Evolutionary conservation across 2,888 invertebrate genomes (phyloP).

Genomic region (Epistrophe eligans): DNA sequence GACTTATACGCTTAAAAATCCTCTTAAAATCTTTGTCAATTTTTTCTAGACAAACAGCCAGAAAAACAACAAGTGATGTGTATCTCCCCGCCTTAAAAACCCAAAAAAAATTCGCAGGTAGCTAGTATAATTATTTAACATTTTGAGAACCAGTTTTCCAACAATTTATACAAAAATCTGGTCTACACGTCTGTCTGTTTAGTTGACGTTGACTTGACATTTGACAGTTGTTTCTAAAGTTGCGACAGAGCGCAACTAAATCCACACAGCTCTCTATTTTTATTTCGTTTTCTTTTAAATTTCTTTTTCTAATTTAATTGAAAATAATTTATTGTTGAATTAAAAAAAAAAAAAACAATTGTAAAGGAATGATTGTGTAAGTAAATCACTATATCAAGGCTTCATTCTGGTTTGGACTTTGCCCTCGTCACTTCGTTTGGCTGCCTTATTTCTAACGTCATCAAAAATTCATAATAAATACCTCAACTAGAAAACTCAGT

Average conservation of each 20-base stretch:
- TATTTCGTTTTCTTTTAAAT: slow-evolving; percentile 44
- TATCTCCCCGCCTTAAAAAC: background rate
- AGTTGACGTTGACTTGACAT: slow-evolving; percentile 20
- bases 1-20: no score
- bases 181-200: slow-evolving; percentile 6
- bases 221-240: slow-evolving; percentile 30
- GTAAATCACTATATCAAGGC: background rate
- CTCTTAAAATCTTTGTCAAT: no score
- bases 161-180: background rate
- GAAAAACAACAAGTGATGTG: background rate
- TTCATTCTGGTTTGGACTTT: slow-evolving; percentile 29
- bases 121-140: no score
- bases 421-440: background rate
- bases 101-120: no score
- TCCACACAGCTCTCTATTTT: slow-evolving; percentile 24
- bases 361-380: slow-evolving; percentile 31
- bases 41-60: no score
- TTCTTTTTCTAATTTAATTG: slow-evolving; percentile 45
- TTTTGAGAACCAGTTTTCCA: slow-evolving; percentile 62
- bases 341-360: slow-evolving; percentile 3
- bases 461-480: slow-evolving; percentile 14
- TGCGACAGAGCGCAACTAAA: slow-evolving; percentile 35
- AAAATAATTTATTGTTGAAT: slow-evolving; percentile 15
- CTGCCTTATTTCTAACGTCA: background rate
- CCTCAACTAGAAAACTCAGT: background rate